Base-by-base conservation (phyloP, 1,140 invertebrate species). In the Philotrypesis tridentata region DNA sequence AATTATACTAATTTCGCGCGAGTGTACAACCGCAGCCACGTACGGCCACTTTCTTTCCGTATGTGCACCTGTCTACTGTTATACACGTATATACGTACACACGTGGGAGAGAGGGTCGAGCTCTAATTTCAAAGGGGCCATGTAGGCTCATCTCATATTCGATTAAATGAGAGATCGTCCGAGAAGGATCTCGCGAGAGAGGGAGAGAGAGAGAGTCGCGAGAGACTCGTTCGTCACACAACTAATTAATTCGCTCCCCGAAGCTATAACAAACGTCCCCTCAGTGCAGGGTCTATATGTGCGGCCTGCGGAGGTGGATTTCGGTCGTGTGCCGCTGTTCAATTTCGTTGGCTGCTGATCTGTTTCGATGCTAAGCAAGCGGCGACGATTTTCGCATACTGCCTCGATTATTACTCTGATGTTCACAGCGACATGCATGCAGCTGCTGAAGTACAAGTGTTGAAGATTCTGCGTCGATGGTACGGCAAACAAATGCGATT, bases 161-260 rank as follows among this genome's bases (percentile, higher is more conserved):
- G 83, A 85, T 85, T 85, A 84, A 83, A 84, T 71, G 82, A 83
- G 83, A 55, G 37, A 70, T 79, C 77, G 61, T 17, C 21, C 70
- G 21, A 14, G 70, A 48, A 37, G 33, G 70, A 23, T 37, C 71
- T 43, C 74, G 68, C 48, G 73, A 75, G 79, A 72, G 67, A 79
- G 78, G 31, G 40, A 65, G 40, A 48, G 71, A 9, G 48, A 48
- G 63, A 9, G 48, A 21, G 79, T 76, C 55, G 40, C 84, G 79
- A 75, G 84, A 80, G 84, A 85, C 60, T 82, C 77, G 83, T 83
- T 61, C 76, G 68, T 82, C 82, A 85, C 73, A 75, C 80, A 82
- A 83, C 83, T 80, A 85, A 85, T 85, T 85, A 85, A 85, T 85
- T 82, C 83, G 77, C 65, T 80, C 70, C 60, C 82, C 76, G 72